phyloP scores from a whole-genome alignment of 2,888 invertebrate species.

The Mystacides longicornis region DNA sequence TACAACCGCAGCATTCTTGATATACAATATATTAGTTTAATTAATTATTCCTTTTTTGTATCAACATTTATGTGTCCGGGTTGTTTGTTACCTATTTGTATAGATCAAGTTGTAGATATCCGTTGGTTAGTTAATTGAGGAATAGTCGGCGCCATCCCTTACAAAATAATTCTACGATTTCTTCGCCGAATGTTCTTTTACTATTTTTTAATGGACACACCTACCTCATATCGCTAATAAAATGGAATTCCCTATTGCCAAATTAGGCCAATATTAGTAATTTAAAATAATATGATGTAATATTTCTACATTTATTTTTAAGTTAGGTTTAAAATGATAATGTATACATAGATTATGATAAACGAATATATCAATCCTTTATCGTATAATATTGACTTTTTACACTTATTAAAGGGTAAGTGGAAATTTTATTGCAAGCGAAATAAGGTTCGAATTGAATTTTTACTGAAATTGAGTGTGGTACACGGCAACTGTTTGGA shows the following conservation, averaged over 20 bases:
- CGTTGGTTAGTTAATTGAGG: not conserved
- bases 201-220: too few species aligned
- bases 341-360: conserved; percentile 11
- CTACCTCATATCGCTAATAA: conserved; percentile 20
- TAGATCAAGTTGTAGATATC: not conserved
- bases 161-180: too few species aligned
- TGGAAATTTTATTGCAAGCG: too few species aligned
- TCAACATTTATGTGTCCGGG: not conserved
- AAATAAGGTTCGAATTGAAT: too few species aligned
- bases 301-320: conserved; percentile 19
- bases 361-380: not conserved
- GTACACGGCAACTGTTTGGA: too few species aligned
- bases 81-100: not conserved
- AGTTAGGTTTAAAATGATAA: conserved; percentile 6
- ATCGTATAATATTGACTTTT: too few species aligned
- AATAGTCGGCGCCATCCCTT: too few species aligned
- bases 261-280: conserved; percentile 15
- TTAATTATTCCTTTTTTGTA: not conserved
- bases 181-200: too few species aligned
- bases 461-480: too few species aligned
- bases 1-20: conserved; percentile 9
- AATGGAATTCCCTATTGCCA: conserved; percentile 18
- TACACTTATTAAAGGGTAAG: too few species aligned
- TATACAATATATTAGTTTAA: not conserved
- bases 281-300: conserved; percentile 9